Conservation (phyloP, 2,797 vertebrate genomes). For the Syngnathus rostellatus region DNA sequence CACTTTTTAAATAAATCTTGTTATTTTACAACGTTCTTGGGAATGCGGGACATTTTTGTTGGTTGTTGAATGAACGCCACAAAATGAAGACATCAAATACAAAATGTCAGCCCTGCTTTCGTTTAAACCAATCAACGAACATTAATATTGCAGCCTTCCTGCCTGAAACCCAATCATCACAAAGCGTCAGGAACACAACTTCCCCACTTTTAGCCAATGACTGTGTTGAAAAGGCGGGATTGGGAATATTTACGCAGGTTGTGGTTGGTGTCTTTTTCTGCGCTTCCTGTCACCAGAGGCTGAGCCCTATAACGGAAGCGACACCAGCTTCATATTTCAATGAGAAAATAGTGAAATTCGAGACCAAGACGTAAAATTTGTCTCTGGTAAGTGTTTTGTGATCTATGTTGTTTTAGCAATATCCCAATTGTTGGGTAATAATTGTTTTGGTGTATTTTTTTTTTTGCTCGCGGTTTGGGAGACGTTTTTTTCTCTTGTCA, state of each 20-base stretch:
- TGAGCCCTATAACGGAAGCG: conserved; percentile 53
- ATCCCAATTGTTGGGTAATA: not conserved
- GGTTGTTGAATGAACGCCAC: conserved; percentile 11
- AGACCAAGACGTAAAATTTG: conserved; percentile 25
- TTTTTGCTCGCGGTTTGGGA: not conserved
- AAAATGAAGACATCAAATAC: conserved; percentile 65
- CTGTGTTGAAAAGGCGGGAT: conserved; percentile 22
- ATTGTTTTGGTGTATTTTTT: not conserved
- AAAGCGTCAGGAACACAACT: conserved; percentile 5
- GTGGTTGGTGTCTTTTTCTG: conserved; percentile 43
- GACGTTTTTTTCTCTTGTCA: conserved; percentile 1
- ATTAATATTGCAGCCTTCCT: conserved; percentile 11
- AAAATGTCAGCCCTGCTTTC: conserved; percentile 60
- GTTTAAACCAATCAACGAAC: conserved; percentile 45
- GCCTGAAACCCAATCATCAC: conserved; percentile 45
- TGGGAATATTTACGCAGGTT: rapidly evolving
- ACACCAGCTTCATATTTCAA: conserved; percentile 42
- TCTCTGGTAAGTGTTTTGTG: conserved; percentile 43
- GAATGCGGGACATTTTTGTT: not conserved
- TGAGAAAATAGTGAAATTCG: conserved; percentile 39
- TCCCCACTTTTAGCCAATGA: conserved; percentile 50
- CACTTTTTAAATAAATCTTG: not conserved
- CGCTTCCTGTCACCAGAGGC: conserved; percentile 10
- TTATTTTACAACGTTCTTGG: not conserved
- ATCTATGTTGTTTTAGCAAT: not conserved